Conservation (phyloP, 2,113 vertebrate species). For the Cathartes aura region DNA sequence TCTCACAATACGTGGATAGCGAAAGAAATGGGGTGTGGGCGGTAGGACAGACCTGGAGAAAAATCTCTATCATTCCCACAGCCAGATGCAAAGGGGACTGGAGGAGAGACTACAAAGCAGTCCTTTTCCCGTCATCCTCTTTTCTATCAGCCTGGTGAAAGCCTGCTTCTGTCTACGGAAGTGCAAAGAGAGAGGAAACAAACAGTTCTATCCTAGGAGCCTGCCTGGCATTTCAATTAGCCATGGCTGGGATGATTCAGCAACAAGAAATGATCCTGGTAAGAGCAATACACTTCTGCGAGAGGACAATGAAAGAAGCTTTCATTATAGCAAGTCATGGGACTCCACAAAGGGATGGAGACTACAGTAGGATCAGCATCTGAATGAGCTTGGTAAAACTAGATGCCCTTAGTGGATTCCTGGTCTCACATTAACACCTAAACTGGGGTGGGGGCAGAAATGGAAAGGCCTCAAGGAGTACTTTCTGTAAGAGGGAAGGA, state of each 20-base stretch:
- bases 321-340: background rate
- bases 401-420: background rate
- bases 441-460: background rate
- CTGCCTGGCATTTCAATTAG: background rate
- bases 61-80: background rate
- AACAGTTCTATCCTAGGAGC: background rate
- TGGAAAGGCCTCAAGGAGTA: background rate
- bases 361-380: background rate
- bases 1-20: rapidly evolving
- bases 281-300: background rate
- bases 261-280: background rate
- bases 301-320: background rate
- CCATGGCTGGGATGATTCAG: background rate
- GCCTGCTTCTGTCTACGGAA: background rate
- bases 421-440: background rate
- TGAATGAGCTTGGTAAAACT: background rate
- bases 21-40: background rate
- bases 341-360: background rate
- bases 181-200: background rate
- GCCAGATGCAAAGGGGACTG: background rate
- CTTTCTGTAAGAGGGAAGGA: background rate
- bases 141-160: background rate
- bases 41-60: background rate
- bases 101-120: background rate
- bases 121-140: background rate